Evolutionary conservation across 2,113 vertebrate species (phyloP).

Genomic region (Chrysemys picta): DNA sequence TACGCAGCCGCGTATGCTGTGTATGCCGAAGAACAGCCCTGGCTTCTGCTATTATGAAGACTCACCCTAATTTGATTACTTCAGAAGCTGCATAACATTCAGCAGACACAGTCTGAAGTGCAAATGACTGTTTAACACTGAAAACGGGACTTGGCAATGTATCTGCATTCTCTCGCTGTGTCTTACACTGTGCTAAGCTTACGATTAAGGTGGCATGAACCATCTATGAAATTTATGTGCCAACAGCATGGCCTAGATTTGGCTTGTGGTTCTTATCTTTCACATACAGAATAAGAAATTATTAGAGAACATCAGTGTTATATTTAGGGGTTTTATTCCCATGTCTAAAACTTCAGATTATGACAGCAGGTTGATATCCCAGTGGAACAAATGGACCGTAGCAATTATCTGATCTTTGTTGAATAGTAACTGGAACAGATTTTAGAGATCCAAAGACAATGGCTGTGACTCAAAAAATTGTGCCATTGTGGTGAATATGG

Average conservation of each 20-base stretch:
- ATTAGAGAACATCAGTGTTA: conserved; percentile 51
- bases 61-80: neutral
- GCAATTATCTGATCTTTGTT: conserved; percentile 41
- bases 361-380: conserved; percentile 34
- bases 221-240: conserved; percentile 60
- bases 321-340: conserved; percentile 52
- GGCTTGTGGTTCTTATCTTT: conserved; percentile 56
- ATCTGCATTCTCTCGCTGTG: conserved; percentile 18
- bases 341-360: conserved; percentile 24
- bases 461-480: neutral
- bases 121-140: conserved; percentile 11
- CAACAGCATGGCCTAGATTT: conserved; percentile 53
- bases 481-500: neutral
- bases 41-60: neutral
- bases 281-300: conserved; percentile 37
- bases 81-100: neutral
- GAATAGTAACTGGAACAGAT: conserved; percentile 31
- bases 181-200: conserved; percentile 48
- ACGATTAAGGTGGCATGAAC: conserved; percentile 36
- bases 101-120: conserved; percentile 9
- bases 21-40: no score
- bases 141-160: conserved; percentile 40
- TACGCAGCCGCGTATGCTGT: no score
- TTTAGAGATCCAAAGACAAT: conserved; percentile 10
- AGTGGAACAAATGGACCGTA: conserved; percentile 35